Base-by-base conservation (phyloP, 2,113 vertebrate genomes). In the Numida meleagris region DNA sequence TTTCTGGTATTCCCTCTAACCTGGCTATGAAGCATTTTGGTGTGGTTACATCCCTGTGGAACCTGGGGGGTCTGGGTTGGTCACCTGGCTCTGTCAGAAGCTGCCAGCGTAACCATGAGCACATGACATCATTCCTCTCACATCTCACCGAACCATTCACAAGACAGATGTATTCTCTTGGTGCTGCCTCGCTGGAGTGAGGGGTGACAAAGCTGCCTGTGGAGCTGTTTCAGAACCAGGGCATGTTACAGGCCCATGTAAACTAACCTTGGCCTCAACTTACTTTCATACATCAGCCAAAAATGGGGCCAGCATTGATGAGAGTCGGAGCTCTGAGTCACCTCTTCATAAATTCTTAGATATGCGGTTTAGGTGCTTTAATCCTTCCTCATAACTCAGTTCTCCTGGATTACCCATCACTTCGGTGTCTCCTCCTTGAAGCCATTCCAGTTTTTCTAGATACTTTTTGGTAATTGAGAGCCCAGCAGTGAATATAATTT, bases 361-460 rank as follows among this genome's bases (percentile, higher is more conserved):
- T 66, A 73, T 7, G 71, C 6, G 25, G 40, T 91, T 95, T 81
- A 74, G 51, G 31, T 72, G 38, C 27, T 81, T 91, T 86, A 91
- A 78, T 75, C 38, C 63, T 78, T 74, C 50, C 14, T 83, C 50
- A 58, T 67, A 93, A 94, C 36, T 76, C 42, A 75, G 7, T 93
- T 83, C 38, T 13, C 10, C 31, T 50, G 46, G 27, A 70, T 71
- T 94, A 31, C 45, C 63, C 73, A 57, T 31, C 42, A 57, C 50
- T 73, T 63, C 10, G 53, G n/a, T 4, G 3, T 63, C 24, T 18
- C 63, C 12, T 88, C 72, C 94, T 88, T 96, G 84, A 95, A 95
- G 59, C 71, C 38, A n/a, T 86, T 91, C 84, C 91, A 94, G 42
- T 20, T 93, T 77, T 66, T 65, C 67, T 85, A 50, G 67, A 73